phyloP scores from a whole-genome alignment of 2,888 invertebrate species.

The Sepiola atlantica region DNA sequence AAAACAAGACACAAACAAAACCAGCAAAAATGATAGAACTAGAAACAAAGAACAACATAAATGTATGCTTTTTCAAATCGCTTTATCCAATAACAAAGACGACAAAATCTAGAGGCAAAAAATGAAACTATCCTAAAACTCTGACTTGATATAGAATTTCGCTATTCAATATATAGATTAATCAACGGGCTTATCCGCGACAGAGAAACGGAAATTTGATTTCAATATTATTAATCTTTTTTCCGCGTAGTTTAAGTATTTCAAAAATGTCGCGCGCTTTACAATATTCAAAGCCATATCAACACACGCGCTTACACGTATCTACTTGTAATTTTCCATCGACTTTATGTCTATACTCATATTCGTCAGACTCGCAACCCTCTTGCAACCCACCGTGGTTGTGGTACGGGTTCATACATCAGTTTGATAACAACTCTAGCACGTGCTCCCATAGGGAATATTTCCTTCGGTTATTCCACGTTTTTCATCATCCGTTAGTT shows the following conservation, averaged over 20 bases:
- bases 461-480: background rate
- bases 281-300: background rate
- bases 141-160: background rate
- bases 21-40: background rate
- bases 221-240: conserved; percentile 21
- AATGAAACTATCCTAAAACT: background rate
- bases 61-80: background rate
- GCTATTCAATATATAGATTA: conserved; percentile 32
- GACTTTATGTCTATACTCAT: background rate
- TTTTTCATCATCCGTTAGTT: background rate
- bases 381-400: background rate
- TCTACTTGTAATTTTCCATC: background rate
- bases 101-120: background rate
- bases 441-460: background rate
- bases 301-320: background rate
- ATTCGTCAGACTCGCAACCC: background rate
- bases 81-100: conserved; percentile 32
- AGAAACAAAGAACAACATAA: background rate
- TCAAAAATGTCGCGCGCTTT: conserved; percentile 4
- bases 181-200: background rate
- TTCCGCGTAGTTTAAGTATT: conserved; percentile 14
- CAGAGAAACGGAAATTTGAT: background rate
- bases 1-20: background rate
- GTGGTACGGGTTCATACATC: background rate
- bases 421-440: background rate